Conservation (phyloP, 2,888 invertebrate species). For the Fragum sueziense region DNA sequence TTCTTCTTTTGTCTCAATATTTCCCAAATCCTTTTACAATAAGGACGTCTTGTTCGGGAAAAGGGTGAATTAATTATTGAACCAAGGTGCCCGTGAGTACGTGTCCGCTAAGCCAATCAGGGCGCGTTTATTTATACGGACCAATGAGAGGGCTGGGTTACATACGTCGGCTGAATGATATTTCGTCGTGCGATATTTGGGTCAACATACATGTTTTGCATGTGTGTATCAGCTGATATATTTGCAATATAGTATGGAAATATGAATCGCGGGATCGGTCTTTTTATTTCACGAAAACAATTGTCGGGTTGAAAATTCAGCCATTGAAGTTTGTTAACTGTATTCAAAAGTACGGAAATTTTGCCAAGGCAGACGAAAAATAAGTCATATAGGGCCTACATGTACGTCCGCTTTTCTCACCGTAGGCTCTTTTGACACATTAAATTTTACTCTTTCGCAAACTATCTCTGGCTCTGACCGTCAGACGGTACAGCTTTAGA, state of each 20-base stretch:
- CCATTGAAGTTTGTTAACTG: neutral
- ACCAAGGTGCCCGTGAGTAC: neutral
- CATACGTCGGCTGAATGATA: neutral
- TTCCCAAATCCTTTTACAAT: too few relatives aligned
- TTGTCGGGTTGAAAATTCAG: neutral
- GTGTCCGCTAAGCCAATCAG: neutral
- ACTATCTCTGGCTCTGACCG: too few relatives aligned
- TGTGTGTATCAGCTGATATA: neutral
- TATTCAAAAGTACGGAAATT: too few relatives aligned
- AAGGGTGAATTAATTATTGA: too few relatives aligned
- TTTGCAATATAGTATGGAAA: neutral
- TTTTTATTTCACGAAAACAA: neutral
- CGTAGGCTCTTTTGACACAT: too few relatives aligned
- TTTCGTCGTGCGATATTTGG: neutral
- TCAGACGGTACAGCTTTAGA: too few relatives aligned
- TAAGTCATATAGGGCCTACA: too few relatives aligned
- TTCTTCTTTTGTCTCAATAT: too few relatives aligned
- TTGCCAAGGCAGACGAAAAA: too few relatives aligned
- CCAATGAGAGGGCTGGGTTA: neutral
- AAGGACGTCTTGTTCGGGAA: too few relatives aligned
- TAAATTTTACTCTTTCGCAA: too few relatives aligned
- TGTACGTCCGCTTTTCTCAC: too few relatives aligned
- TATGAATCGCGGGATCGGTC: neutral
- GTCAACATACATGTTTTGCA: neutral
- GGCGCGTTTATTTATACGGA: neutral